These are phyloP conservation scores for Lasioglossum marginatum DNA, from an alignment of 2,888 invertebrate genomes.

Conservation along the genomic window DNA sequence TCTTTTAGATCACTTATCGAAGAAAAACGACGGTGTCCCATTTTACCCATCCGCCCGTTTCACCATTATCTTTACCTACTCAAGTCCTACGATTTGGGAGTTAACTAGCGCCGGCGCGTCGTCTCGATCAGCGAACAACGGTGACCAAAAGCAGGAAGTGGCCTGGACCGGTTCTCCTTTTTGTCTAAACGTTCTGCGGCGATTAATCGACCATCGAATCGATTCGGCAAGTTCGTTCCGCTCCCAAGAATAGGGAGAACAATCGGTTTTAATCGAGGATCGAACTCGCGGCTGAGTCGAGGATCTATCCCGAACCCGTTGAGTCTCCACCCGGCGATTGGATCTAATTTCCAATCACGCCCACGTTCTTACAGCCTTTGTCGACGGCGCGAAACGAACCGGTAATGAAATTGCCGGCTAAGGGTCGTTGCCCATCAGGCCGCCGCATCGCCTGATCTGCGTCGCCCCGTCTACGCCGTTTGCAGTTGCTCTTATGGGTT, in stretches of 20 bases:
- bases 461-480: too few relatives aligned
- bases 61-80: too few relatives aligned
- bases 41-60: too few relatives aligned
- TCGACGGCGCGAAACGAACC: conserved; percentile 39
- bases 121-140: background rate
- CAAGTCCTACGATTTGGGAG: too few relatives aligned
- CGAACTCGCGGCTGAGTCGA: conserved; percentile 22
- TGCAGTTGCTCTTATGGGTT: too few relatives aligned
- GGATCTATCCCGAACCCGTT: conserved; percentile 2
- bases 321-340: conserved; percentile 22
- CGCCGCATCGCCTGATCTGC: too few relatives aligned
- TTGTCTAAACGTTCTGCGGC: conserved; percentile 11
- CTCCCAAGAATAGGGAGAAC: conserved; percentile 29
- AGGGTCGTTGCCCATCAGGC: too few relatives aligned
- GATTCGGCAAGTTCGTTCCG: conserved; percentile 15
- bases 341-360: conserved; percentile 65
- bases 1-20: too few relatives aligned
- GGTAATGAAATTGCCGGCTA: conserved; percentile 55
- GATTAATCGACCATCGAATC: conserved; percentile 51
- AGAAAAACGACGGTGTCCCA: too few relatives aligned
- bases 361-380: conserved; percentile 29
- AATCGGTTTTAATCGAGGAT: conserved; percentile 57
- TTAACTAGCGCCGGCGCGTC: background rate
- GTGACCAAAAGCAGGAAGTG: conserved; percentile 28
- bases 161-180: conserved; percentile 8